Evolutionary conservation across 1,140 invertebrate genomes (phyloP), one percentile per base, ranked within the genome.

Genomic region (Littorina saxatilis): DNA sequence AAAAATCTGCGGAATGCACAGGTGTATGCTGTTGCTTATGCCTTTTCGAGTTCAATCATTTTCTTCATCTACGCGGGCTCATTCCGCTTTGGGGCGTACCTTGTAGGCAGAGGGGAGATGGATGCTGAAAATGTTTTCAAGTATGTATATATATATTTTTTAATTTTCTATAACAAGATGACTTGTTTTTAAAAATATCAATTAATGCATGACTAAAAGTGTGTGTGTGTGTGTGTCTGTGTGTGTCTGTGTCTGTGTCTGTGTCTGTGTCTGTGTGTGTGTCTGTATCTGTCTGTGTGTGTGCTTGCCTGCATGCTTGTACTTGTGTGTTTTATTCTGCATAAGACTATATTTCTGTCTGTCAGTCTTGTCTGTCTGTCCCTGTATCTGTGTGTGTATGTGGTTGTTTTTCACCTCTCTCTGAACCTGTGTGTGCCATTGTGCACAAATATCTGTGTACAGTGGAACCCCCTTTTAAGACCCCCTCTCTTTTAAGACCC

Each of bases 11-110:
- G 92, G 29, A 95, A 94, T 75, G 94, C 95, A 55, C 94, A 96
- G 50, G 93, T 96, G 82, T 86, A 90, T 84, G 93, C 96, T 1
- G 58, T 95, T 35, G 95, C 96, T 11, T 97, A 96, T 91, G 95
- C 96, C 2, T 94, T 97, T 85, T 95, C 88, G 13, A 96, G 97
- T 91, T 94, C 95, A 11, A 93, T 96, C 0, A 96, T 96, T 0
- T 95, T 96, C 83, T 95, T 96, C 82, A 95, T 96, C 0, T 98
- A 97, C 89, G 96, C 96, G 15, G 93, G 96, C 4, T 95, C 95
- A 47, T 94, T 98, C 86, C 96, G 95, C 87, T 98, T 97, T 88
- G 97, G 97, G 7, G 96, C 96, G 0, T 94, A 95, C 81, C 92
- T 98, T 32, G 95, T 97, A 0, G 76, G 70, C 0, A 90, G 94